Conservation (phyloP, 2,113 vertebrate species). For the Hippopotamus amphibius region DNA sequence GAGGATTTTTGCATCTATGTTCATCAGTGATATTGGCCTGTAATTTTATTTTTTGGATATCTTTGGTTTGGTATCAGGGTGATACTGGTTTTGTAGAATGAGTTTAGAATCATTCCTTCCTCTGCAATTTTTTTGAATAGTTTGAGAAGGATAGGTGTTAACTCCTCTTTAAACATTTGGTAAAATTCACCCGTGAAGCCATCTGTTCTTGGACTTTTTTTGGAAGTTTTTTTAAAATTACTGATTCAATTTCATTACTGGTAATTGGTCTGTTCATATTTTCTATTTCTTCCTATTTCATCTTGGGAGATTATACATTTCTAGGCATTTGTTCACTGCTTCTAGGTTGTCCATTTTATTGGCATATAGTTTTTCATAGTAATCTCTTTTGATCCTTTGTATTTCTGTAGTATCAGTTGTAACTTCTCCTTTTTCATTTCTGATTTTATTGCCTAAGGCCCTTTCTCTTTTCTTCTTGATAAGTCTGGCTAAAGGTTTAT, state of each 20-base stretch:
- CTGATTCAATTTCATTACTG: not conserved
- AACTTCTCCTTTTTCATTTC: not conserved
- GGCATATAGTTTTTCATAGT: not conserved
- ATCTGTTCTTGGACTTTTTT: not conserved
- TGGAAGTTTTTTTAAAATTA: not conserved
- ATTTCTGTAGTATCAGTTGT: not conserved
- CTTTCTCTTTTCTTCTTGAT: not conserved
- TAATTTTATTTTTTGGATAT: not conserved
- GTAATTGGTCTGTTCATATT: not conserved
- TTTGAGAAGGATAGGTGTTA: not conserved
- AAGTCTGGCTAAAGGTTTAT: not conserved
- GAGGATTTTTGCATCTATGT: not conserved
- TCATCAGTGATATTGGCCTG: not conserved
- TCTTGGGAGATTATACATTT: not conserved
- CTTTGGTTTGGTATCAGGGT: not conserved
- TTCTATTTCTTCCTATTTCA: not conserved
- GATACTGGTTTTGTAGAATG: not conserved
- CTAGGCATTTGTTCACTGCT: not conserved
- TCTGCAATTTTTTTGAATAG: not conserved
- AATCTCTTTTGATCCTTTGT: not conserved
- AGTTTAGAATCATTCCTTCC: not conserved
- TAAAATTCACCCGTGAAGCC: not conserved
- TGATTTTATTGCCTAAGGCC: not conserved
- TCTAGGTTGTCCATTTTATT: not conserved
- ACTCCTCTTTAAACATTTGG: not conserved